phyloP scores from a whole-genome alignment of 1,140 invertebrate species.

The Cotesia chilonis region DNA sequence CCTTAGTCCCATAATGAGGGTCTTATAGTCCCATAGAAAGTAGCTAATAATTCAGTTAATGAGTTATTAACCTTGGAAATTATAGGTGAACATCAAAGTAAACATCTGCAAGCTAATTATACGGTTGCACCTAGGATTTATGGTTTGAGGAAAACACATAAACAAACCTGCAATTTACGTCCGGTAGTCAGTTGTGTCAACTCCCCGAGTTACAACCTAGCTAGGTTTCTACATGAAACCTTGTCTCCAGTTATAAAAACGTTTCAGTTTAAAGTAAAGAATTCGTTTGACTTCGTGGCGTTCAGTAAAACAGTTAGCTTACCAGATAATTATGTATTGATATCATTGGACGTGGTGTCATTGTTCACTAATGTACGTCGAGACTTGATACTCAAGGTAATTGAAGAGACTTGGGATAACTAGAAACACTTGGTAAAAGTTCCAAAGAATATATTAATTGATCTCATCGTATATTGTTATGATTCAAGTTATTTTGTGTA shows the following conservation, averaged over 20 bases:
- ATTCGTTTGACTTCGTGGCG: conserved; percentile 24
- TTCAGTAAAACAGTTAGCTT: conserved; percentile 25
- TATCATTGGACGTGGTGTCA: conserved; percentile 14
- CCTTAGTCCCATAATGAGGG: no score
- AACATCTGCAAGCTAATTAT: background rate
- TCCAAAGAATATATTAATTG: background rate
- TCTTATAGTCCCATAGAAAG: background rate
- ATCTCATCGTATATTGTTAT: no score
- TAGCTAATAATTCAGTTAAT: background rate
- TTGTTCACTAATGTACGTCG: conserved; percentile 9
- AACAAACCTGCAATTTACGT: background rate
- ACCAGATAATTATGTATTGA: background rate
- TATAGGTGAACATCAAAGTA: background rate
- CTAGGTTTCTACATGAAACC: background rate
- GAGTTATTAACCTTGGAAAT: background rate
- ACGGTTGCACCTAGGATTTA: conserved; percentile 7
- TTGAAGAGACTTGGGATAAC: conserved; percentile 20
- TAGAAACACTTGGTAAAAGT: background rate
- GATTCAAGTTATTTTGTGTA: no score
- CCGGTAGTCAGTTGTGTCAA: conserved; percentile 18
- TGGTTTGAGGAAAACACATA: conserved; percentile 14
- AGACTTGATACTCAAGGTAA: background rate
- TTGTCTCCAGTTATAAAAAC: background rate
- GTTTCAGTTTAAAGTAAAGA: background rate
- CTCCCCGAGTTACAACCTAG: conserved; percentile 12